Evolutionary conservation across 1,140 invertebrate genomes (phyloP), one percentile per base, ranked within the genome.

Genomic region (Pogonus chalceus): DNA sequence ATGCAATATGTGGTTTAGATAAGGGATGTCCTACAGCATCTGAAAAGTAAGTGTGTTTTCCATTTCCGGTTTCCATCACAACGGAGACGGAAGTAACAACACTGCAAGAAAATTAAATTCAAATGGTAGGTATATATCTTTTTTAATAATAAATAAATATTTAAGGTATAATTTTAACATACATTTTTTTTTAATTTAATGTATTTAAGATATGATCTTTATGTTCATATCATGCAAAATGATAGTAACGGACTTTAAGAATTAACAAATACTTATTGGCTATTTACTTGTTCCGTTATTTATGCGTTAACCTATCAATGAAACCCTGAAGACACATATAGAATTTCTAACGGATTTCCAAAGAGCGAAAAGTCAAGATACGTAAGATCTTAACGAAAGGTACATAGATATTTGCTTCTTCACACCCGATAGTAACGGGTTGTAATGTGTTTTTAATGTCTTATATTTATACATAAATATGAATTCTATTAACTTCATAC

Each of bases 1-100:
- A 58, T 9, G 75, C 67, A 46, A 71, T 70, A 1, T 67, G 63
- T 53, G 78, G 81, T 60, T 74, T 79, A 2, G 76, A 72, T 51
- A 80, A 64, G 55, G 75, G 76, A 53, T 79, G 79, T 4, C 80
- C 81, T 4, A 80, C 69, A 1, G 82, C 78, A 63, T 84, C 83
- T 0, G 80, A 74, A 56, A 80, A 76, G 50, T 67, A 62, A 4
- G 66, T 68, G 60, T 76, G 71, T 1, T 74, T 72, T 24, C 74
- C 75, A 58, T 77, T 76, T 39, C 74, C 72, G 24, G 74, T 73
- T 56, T 80, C 78, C 65, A 79, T 76, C 18, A 80, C 74, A 9
- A 80, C 78, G 1, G 79, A 77, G 1, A 81, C 78, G 2, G 80
- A 80, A 20, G 79, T 77, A 9, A 76, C 73, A 52, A 76, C 75